Percentiles rank a stretch among this genome's conserved stretches.
These are phyloP conservation scores for Australoheros facetus DNA, from an alignment of 2,797 vertebrate species.

Conservation along the genomic window DNA sequence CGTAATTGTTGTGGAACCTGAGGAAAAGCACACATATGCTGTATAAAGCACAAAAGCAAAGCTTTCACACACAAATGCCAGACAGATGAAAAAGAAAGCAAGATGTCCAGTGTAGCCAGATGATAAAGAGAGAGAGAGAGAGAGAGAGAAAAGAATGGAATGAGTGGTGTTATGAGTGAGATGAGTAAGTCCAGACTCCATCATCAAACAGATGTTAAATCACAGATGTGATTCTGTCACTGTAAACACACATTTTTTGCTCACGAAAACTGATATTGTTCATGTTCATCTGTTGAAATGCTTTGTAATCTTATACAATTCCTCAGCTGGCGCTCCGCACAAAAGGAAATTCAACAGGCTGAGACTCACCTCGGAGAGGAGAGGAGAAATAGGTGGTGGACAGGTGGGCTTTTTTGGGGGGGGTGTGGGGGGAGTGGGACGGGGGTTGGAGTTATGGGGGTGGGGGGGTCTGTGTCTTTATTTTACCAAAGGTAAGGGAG, in stretches of 20 bases:
- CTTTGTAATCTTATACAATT: constrained; percentile 9
- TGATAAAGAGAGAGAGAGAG: constrained; percentile 17
- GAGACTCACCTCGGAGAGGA: constrained; percentile 6
- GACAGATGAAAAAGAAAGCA: constrained; percentile 50
- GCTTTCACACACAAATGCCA: constrained; percentile 26
- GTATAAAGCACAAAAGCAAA: constrained; percentile 23
- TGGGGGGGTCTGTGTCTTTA: background rate
- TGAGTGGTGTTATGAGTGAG: constrained; percentile 49
- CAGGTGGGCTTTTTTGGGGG: constrained; percentile 8
- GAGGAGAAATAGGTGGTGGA: background rate
- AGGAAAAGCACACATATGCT: constrained; percentile 45
- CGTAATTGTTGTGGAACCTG: constrained; percentile 39
- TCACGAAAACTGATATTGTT: constrained; percentile 31
- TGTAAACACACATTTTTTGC: constrained; percentile 46
- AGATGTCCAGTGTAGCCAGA: constrained; percentile 50
- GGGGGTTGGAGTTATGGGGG: background rate
- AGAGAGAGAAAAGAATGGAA: constrained; percentile 11
- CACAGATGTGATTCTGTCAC: constrained; percentile 41
- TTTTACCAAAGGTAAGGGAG: background rate
- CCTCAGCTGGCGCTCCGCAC: constrained; percentile 4
- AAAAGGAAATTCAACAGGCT: constrained; percentile 19
- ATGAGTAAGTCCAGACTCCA: constrained; percentile 58
- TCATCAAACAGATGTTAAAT: constrained; percentile 63
- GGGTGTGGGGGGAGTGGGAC: background rate
- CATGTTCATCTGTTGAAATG: constrained; percentile 35